A percentile compares a stretch with the other conserved stretches of the same genome.
phyloP scores from a whole-genome alignment of 2,113 vertebrate species.

The Aleadryas rufinucha region DNA sequence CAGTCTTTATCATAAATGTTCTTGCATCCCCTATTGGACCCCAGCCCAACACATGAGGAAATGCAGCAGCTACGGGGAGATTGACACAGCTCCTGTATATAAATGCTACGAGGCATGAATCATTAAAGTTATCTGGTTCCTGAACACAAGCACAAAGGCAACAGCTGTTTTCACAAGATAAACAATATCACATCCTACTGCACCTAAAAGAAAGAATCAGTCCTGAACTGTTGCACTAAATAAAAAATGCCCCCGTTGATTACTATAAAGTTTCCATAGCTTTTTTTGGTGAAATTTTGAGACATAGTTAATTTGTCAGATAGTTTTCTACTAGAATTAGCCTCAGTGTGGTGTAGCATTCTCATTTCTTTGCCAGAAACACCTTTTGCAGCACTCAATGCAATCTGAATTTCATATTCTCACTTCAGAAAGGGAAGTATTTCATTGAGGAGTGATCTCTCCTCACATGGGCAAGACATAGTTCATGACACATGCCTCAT shows the following conservation, averaged over 20 bases:
- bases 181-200: neutral
- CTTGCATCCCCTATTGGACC: neutral
- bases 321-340: neutral
- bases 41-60: neutral
- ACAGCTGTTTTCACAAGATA: conserved; percentile 11
- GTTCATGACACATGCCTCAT: neutral
- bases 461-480: neutral
- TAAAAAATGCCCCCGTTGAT: neutral
- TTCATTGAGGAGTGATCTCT: neutral
- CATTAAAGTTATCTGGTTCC: neutral
- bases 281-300: neutral
- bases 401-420: neutral
- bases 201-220: neutral
- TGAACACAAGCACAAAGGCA: neutral
- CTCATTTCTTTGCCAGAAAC: neutral
- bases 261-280: neutral
- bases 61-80: neutral
- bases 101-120: neutral
- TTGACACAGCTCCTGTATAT: neutral
- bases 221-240: neutral
- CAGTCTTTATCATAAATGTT: neutral
- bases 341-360: neutral
- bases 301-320: neutral
- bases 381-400: neutral
- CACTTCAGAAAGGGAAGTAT: neutral